Base-by-base conservation (phyloP, 2,113 vertebrate genomes). In the Proteles cristata region DNA sequence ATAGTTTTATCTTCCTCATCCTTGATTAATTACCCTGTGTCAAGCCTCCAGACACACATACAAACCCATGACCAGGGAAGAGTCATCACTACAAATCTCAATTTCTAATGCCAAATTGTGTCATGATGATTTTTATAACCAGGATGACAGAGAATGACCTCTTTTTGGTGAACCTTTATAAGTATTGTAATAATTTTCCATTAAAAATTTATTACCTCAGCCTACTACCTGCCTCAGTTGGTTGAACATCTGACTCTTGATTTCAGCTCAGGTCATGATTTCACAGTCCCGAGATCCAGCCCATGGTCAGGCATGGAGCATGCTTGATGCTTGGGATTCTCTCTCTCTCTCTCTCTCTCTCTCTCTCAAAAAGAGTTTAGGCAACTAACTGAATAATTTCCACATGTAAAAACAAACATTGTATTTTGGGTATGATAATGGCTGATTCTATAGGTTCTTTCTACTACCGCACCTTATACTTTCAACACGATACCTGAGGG, bases 171-270 rank as follows among this genome's bases (percentile, higher is more conserved):
- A 96, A 68, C 2, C 66, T 63, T 94, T 68, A 73, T 35, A 91
- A 55, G 12, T 81, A 73, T 73, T 53, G 3, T 66, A 93, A 97
- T 79, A 33, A 89, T 66, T 90, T 97, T 95, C 65, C 77, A 85
- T 86, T 68, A 48, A 76, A 79, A 88, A 39, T 1, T 81, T 55
- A 84, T 85, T 93, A 96, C 87, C n/a, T 88, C 86, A n/a, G 23
- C 21, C 58, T 61, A 23, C 63, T 90, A n/a, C 50, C 58, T 10
- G 3, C 48, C 95, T 93, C 83, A 71, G 81, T 61, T 96, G 81
- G 58, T 61, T 61, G 21, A 61, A 23, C 21, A 25, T 61, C 8
- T 0, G 2, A 61, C 7, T 61, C 58, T 61, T 61, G 58, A 61
- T 61, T 61, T 61, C 58, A 61, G 21, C 21, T 61, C 58, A 23